Evolutionary conservation across 2,888 invertebrate species (phyloP).

Genomic region (Criorhina ranunculi): DNA sequence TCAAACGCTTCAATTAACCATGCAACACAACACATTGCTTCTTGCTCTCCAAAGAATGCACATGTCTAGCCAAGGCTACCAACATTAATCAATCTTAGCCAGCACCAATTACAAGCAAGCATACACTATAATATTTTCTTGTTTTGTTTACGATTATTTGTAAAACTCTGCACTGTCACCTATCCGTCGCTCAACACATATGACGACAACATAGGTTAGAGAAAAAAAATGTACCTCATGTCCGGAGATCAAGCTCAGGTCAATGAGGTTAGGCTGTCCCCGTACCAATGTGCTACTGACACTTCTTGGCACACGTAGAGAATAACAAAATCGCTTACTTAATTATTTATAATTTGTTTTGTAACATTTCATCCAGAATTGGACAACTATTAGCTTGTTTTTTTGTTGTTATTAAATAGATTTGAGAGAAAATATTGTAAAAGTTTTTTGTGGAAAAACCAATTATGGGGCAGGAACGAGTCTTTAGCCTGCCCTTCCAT

Average conservation of each 20-base stretch:
- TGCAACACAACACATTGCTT: not conserved
- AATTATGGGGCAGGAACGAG: conserved; percentile 14
- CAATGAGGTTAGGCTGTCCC: conserved; percentile 47
- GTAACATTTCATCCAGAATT: conserved; percentile 4
- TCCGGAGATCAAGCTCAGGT: conserved; percentile 70
- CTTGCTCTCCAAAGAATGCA: not conserved
- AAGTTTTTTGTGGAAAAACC: conserved; percentile 19
- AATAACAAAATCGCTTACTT: conserved; percentile 25
- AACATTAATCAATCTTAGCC: not conserved
- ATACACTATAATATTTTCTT: not conserved
- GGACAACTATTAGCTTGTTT: conserved; percentile 1
- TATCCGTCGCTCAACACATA: conserved; percentile 7
- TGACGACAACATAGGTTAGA: conserved; percentile 9
- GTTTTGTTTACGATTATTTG: not conserved
- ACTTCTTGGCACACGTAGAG: conserved; percentile 3
- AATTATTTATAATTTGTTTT: conserved; percentile 45
- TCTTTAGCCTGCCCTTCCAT: not conserved
- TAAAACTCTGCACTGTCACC: conserved; percentile 51
- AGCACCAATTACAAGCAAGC: conserved; percentile 5
- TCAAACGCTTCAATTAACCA: not conserved
- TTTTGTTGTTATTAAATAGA: conserved; percentile 9
- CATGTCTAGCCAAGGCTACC: not conserved
- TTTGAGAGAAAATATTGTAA: not conserved
- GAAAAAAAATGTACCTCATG: conserved; percentile 46
- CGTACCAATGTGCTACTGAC: conserved; percentile 8